Evolutionary conservation across 2,888 invertebrate genomes (phyloP).

Genomic region (Erannis defoliaria): DNA sequence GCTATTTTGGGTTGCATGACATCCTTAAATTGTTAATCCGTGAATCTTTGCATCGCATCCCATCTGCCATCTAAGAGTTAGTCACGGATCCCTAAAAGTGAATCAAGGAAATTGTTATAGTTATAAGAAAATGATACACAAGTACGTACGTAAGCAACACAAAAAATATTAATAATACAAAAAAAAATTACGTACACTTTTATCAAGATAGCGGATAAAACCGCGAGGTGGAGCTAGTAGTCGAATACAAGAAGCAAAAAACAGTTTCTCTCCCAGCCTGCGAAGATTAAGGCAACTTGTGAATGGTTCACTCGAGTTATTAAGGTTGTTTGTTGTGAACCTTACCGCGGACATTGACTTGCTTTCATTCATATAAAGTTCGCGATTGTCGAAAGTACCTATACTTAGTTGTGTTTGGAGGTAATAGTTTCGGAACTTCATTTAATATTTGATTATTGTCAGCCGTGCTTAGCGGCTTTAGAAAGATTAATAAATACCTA

Average conservation of each 20-base stretch:
- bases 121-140: too few species aligned
- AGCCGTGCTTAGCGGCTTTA: background rate
- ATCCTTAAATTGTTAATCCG: too few species aligned
- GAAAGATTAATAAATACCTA: background rate
- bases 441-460: background rate
- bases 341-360: slow-evolving; percentile 70
- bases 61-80: too few species aligned
- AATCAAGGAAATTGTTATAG: too few species aligned
- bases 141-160: too few species aligned
- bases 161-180: too few species aligned
- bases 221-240: background rate
- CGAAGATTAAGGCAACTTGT: slow-evolving; percentile 62
- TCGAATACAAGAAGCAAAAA: background rate
- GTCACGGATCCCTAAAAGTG: too few species aligned
- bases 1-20: too few species aligned
- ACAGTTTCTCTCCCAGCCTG: slow-evolving; percentile 36
- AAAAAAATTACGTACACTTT: too few species aligned
- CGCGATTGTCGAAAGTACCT: slow-evolving; percentile 38
- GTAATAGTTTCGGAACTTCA: background rate
- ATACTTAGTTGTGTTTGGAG: background rate
- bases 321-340: slow-evolving; percentile 62
- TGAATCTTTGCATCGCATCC: too few species aligned
- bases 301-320: slow-evolving; percentile 71
- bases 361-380: slow-evolving; percentile 68
- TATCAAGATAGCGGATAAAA: background rate